A percentile compares a stretch with the other conserved stretches of the same genome.
phyloP scores from a whole-genome alignment of 1,140 invertebrate genomes.

The Lerema accius region DNA sequence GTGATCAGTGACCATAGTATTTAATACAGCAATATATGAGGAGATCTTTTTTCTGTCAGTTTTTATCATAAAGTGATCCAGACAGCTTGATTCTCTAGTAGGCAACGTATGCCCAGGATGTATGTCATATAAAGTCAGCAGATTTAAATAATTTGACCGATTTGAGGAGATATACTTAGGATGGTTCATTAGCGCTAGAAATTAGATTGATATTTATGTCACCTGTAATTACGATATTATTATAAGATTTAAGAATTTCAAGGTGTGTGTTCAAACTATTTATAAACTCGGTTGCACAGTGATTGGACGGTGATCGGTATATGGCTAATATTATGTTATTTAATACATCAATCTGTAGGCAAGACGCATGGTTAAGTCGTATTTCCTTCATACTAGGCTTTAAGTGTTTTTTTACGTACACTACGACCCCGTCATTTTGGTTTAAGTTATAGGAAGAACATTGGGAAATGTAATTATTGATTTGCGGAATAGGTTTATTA shows the following conservation, averaged over 20 bases:
- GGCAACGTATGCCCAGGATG: conserved; percentile 25
- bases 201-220: background rate
- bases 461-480: conserved; percentile 28
- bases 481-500: conserved; percentile 37
- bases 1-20: conserved; percentile 4
- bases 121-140: conserved; percentile 4
- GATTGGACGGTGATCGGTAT: background rate
- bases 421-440: conserved; percentile 41
- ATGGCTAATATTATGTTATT: conserved; percentile 1
- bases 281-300: background rate
- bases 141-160: background rate
- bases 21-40: conserved; percentile 7
- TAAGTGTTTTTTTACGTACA: conserved; percentile 35
- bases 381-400: conserved; percentile 36
- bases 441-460: conserved; percentile 29
- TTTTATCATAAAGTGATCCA: conserved; percentile 34
- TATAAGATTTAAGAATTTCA: background rate
- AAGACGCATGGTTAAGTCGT: conserved; percentile 38
- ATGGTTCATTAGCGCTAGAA: background rate
- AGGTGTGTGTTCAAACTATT: background rate
- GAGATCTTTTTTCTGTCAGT: conserved; percentile 18
- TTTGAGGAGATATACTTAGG: background rate
- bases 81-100: conserved; percentile 24
- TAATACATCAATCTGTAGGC: conserved; percentile 1
- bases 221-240: background rate